Conservation (phyloP, 2,888 invertebrate genomes). For the Miltochrista miniata region DNA sequence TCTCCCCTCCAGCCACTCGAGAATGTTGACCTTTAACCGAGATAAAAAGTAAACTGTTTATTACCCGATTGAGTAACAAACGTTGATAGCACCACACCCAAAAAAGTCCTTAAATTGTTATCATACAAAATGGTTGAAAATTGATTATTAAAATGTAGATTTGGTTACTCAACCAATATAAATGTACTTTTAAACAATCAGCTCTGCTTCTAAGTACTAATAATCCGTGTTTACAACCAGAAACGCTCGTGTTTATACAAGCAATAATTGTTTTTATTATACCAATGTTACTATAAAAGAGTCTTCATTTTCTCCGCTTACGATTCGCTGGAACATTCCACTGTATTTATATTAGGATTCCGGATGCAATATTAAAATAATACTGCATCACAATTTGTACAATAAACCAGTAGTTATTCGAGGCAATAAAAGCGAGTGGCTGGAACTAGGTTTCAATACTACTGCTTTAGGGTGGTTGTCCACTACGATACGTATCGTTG, state of each 20-base stretch:
- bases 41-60: too few relatives aligned
- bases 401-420: background rate
- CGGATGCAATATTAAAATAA: slow-evolving; percentile 19
- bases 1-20: too few relatives aligned
- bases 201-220: slow-evolving; percentile 51
- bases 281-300: slow-evolving; percentile 49
- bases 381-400: too few relatives aligned
- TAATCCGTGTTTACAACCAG: slow-evolving; percentile 55
- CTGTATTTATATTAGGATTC: slow-evolving; percentile 32
- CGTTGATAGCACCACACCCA: too few relatives aligned
- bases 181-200: slow-evolving; percentile 62
- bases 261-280: slow-evolving; percentile 63
- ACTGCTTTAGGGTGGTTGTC: too few relatives aligned
- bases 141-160: slow-evolving; percentile 59
- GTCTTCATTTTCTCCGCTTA: slow-evolving; percentile 39
- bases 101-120: too few relatives aligned
- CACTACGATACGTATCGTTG: too few relatives aligned
- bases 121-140: slow-evolving; percentile 40
- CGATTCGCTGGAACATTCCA: slow-evolving; percentile 31
- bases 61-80: too few relatives aligned
- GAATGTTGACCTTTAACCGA: too few relatives aligned
- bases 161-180: slow-evolving; percentile 58
- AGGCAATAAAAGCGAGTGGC: background rate
- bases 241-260: slow-evolving; percentile 54
- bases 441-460: too few relatives aligned